A percentile compares a stretch with the other conserved stretches of the same genome.
phyloP scores from a whole-genome alignment of 37 sponge, comb jelly and placozoan genomes.

The Mnemiopsis leidyi region DNA sequence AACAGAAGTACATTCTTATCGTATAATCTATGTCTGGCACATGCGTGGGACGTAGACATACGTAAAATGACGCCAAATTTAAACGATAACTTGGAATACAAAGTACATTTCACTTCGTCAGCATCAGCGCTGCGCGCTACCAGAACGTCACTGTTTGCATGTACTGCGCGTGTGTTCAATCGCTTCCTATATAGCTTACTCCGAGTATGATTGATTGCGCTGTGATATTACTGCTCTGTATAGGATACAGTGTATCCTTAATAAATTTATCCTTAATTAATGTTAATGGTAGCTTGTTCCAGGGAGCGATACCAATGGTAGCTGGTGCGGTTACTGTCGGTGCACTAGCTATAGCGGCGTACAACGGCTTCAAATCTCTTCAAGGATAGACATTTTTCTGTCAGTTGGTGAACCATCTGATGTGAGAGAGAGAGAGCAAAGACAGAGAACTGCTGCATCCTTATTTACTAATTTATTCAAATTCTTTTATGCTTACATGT shows the following conservation, averaged over 20 bases:
- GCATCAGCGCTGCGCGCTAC: constrained; percentile 40
- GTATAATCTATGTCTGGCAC: too few relatives aligned
- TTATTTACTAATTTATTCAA: not conserved
- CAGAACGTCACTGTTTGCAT: not conserved
- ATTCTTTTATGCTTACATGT: not conserved
- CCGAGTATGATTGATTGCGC: too few relatives aligned
- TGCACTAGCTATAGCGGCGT: constrained; percentile 31
- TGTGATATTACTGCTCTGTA: too few relatives aligned
- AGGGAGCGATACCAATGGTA: constrained; percentile 43
- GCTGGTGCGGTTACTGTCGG: constrained; percentile 31
- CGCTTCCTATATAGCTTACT: not conserved
- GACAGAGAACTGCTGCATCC: not conserved
- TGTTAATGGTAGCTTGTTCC: too few relatives aligned
- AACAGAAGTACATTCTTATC: too few relatives aligned
- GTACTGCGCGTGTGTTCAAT: too few relatives aligned
- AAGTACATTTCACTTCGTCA: not conserved
- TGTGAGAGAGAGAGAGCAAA: not conserved
- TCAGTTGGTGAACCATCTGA: not conserved
- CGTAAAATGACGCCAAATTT: not conserved
- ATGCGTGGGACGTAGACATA: not conserved
- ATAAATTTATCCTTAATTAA: too few relatives aligned
- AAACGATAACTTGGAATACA: not conserved
- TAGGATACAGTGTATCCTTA: not conserved
- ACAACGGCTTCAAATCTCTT: constrained; percentile 24
- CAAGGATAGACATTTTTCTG: not conserved